Base-by-base conservation (phyloP, 2,888 invertebrate species). In the Neria commutata region DNA sequence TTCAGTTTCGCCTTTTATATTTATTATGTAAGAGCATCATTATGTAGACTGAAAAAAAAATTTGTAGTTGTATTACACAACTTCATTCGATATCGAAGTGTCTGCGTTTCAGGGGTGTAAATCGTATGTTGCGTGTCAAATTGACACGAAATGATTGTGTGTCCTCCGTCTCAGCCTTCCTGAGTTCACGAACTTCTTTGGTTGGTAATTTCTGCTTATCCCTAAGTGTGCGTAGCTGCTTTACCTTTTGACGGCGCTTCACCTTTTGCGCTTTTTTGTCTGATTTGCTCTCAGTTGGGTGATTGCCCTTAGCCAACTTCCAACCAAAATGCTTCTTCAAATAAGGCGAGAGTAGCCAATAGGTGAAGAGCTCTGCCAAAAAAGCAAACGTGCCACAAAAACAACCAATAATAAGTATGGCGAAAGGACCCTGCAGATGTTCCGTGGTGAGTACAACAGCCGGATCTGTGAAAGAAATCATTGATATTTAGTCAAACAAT, bases 391-490 rank as follows among this genome's bases (percentile, higher is more conserved):
- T 67, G 26, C 86, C 84, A n/a, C 79, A 68, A 3, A 79, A 58
- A 11, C 80, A 76, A 0, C 87, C 87, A 2, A 84, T 62, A 10
- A 77, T 66, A 5, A 86, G 72, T 8, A 83, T 79, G 10, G 81
- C 72, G 67, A 86, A 86, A 0, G 86, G 85, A 1, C 86, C 85
- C 67, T 84, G 81, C 24, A 87, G 70, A 68, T 86, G 86, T 45
- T 81, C 72, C 1, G 84, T 67, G 11, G 86, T 84, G 24, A 87
- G 65, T 3, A 85, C 79, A 53, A 79, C 81, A 1, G 8, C n/a
- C 40, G 17, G 17, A 5, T 40, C 40, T 17, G n/a, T 45, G 17
- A 19, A 11, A 40, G 16, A n/a, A 46, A 46, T 4, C 5, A 19
- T n/a, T 42, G 4, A n/a, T 29, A 6, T 29, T 6, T 29, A 0